Evolutionary conservation across 1,140 invertebrate genomes (phyloP), one percentile per base, ranked within the genome.

Genomic region (Cydia amplana): DNA sequence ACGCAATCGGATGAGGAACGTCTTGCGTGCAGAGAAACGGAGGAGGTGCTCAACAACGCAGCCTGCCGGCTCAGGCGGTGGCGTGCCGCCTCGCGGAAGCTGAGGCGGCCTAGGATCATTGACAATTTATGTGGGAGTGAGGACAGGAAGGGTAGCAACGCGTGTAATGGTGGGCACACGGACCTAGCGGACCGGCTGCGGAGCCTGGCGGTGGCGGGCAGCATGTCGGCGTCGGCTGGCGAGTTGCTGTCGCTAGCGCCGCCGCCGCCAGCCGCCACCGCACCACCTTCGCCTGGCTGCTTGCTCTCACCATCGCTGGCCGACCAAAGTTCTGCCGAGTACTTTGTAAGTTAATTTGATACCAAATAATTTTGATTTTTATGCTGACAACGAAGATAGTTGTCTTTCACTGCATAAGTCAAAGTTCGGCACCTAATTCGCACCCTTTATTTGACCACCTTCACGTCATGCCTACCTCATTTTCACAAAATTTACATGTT

Each of bases 181-280:
- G 91, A 90, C 78, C 80, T 89, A 76, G 88, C 86, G 9, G 90
- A 92, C 20, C 86, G 92, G 5, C 78, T 94, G 9, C 93, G 94
- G 23, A 93, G 93, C 5, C 86, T 94, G 64, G 94, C 93, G 18
- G 92, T 93, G 20, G 93, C 93, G 23, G 92, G 90, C 23, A 94
- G 91, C 73, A 83, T 94, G 77, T 94, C 94, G 0, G 94, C 85
- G 0, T 91, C 90, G 20, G 86, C 90, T 82, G 75, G 94, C 83
- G 74, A 93, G 91, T 60, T 94, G 74, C 79, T 89, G 65, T 89
- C 89, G 23, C 91, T 94, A 28, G 94, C 94, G 25, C 94, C 94
- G 1, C 93, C 94, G 20, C 93, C 92, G 7, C 85, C 87, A 0
- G 89, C 90, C 7, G 91, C 91, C 55, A 91, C 91, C 7, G 90